phyloP scores from a whole-genome alignment of 2,888 invertebrate genomes.

The Mamestra brassicae region DNA sequence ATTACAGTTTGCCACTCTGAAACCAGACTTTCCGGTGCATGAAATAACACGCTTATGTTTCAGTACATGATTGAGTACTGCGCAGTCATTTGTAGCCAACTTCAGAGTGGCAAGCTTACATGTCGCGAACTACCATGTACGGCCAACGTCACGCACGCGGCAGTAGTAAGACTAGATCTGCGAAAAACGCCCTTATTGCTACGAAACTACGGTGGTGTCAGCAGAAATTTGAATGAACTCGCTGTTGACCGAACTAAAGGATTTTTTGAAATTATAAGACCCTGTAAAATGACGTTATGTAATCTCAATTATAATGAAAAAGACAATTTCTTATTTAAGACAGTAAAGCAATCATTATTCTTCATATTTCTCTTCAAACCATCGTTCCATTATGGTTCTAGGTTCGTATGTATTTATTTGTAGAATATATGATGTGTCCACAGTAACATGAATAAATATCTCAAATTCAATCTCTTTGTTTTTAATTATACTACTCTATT shows the following conservation, averaged over 20 bases:
- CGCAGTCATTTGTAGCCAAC: background rate
- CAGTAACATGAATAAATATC: background rate
- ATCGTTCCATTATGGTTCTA: background rate
- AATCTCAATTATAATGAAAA: background rate
- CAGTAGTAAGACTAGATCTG: background rate
- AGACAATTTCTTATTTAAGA: background rate
- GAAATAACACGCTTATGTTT: background rate
- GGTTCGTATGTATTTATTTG: background rate
- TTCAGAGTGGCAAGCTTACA: background rate
- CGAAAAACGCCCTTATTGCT: background rate
- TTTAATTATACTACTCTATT: too few relatives aligned
- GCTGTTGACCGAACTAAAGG: background rate
- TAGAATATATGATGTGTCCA: constrained; percentile 1
- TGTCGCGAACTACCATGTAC: background rate
- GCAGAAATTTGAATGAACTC: background rate
- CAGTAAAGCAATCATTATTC: background rate
- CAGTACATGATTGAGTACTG: background rate
- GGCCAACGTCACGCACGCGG: background rate
- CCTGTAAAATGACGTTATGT: background rate
- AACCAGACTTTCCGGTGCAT: background rate
- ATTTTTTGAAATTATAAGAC: background rate
- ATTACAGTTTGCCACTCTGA: background rate
- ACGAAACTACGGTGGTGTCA: background rate
- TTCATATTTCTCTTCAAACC: background rate
- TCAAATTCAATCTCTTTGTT: background rate